phyloP scores from a whole-genome alignment of 2,888 invertebrate genomes.

The Aphodius granarius region DNA sequence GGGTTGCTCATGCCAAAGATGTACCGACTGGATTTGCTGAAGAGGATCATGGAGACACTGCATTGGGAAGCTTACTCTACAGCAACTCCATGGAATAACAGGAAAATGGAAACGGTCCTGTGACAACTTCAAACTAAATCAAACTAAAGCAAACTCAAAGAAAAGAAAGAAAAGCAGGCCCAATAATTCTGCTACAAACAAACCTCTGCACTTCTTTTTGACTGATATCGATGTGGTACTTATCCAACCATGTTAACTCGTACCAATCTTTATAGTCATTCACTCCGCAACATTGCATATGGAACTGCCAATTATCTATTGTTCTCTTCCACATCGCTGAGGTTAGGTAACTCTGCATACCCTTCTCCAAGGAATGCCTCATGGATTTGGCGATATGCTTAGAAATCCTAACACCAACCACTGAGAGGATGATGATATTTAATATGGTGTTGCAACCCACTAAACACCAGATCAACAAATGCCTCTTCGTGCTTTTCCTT shows the following conservation, averaged over 20 bases:
- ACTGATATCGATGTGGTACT: slow-evolving; percentile 51
- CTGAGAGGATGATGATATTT: slow-evolving; percentile 46
- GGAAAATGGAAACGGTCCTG: slow-evolving; percentile 58
- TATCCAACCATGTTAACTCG: slow-evolving; percentile 61
- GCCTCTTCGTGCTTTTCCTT: slow-evolving; percentile 50
- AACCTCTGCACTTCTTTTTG: slow-evolving; percentile 44
- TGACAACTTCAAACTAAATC: slow-evolving; percentile 53
- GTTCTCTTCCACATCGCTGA: slow-evolving; percentile 61
- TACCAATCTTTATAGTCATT: slow-evolving; percentile 62
- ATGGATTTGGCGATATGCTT: slow-evolving; percentile 51
- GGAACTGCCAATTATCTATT: slow-evolving; percentile 61
- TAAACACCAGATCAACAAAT: slow-evolving; percentile 48
- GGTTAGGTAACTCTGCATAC: slow-evolving; percentile 61
- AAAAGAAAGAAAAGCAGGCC: background rate
- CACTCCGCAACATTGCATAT: slow-evolving; percentile 61
- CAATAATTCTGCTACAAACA: slow-evolving; percentile 23
- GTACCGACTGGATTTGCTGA: slow-evolving; percentile 53
- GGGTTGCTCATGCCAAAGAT: slow-evolving; percentile 49
- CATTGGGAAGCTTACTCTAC: slow-evolving; percentile 59
- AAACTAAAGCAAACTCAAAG: slow-evolving; percentile 3
- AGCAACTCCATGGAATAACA: slow-evolving; percentile 64
- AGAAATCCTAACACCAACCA: slow-evolving; percentile 46
- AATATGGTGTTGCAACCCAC: slow-evolving; percentile 47
- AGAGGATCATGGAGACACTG: slow-evolving; percentile 66
- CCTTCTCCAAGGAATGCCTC: slow-evolving; percentile 58